Conservation (phyloP, 1,140 invertebrate species). For the Copidosoma floridanum region DNA sequence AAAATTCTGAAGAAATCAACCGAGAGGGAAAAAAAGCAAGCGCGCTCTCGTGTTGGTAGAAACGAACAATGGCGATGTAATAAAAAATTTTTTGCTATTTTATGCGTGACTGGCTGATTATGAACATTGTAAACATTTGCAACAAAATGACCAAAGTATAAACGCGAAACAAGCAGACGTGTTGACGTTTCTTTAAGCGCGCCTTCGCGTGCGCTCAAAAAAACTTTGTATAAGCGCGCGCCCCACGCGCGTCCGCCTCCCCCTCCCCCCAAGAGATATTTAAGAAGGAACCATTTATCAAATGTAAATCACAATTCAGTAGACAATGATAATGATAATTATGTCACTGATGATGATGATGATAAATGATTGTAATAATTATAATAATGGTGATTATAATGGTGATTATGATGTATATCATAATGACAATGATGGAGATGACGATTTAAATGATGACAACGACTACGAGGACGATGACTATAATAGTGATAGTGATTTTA, state of each 20-base stretch:
- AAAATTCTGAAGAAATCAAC: conserved; percentile 15
- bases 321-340: too few relatives aligned
- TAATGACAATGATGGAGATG: too few relatives aligned
- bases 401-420: too few relatives aligned
- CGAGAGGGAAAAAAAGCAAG: too few relatives aligned
- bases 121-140: conserved; percentile 35
- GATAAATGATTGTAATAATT: too few relatives aligned
- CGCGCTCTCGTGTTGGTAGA: conserved; percentile 6
- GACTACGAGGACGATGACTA: too few relatives aligned
- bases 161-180: conserved; percentile 23
- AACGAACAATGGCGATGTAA: conserved; percentile 14
- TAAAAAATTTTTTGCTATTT: conserved; percentile 18
- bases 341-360: too few relatives aligned
- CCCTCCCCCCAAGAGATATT: conserved; percentile 24
- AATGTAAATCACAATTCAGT: conserved; percentile 37
- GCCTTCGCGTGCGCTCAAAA: conserved; percentile 1
- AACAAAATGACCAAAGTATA: conserved; percentile 43
- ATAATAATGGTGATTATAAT: too few relatives aligned
- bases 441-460: too few relatives aligned
- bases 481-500: too few relatives aligned
- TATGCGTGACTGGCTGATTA: conserved; percentile 27
- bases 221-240: conserved; percentile 15
- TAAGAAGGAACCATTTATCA: conserved; percentile 24
- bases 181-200: conserved; percentile 20
- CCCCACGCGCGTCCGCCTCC: too few relatives aligned